phyloP scores from a whole-genome alignment of 2,888 invertebrate genomes.

The Andrena marginata region DNA sequence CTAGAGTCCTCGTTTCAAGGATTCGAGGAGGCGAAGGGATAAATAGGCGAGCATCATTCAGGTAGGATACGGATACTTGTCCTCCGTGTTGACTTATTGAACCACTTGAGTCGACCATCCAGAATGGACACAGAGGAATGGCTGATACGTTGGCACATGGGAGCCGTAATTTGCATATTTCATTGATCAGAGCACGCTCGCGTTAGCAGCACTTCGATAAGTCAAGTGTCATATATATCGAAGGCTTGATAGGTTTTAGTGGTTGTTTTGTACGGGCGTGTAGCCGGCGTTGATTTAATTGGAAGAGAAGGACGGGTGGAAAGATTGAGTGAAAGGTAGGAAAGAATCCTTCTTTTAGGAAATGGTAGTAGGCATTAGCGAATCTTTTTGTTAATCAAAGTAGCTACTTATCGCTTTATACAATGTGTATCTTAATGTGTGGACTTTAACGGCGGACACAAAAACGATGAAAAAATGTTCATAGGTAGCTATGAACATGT shows the following conservation, averaged over 20 bases:
- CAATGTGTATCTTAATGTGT: no score
- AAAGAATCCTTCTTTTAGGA: not conserved
- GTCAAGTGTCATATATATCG: conserved; percentile 13
- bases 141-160: not conserved
- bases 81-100: conserved; percentile 45
- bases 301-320: not conserved
- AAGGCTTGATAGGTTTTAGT: conserved; percentile 35
- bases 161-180: conserved; percentile 30
- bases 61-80: conserved; percentile 47
- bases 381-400: no score
- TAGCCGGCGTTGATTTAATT: not conserved
- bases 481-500: no score
- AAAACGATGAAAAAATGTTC: no score
- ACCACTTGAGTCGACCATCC: conserved; percentile 24
- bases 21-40: conserved; percentile 42
- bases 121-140: not conserved
- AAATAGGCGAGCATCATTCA: conserved; percentile 60
- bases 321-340: not conserved
- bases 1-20: conserved; percentile 48
- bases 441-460: no score
- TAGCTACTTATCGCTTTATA: no score
- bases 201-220: conserved; percentile 33
- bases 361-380: not conserved
- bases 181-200: conserved; percentile 53
- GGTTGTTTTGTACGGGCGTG: not conserved